Conservation (phyloP, 2,888 invertebrate genomes). For the Allophyes oxyacanthae region DNA sequence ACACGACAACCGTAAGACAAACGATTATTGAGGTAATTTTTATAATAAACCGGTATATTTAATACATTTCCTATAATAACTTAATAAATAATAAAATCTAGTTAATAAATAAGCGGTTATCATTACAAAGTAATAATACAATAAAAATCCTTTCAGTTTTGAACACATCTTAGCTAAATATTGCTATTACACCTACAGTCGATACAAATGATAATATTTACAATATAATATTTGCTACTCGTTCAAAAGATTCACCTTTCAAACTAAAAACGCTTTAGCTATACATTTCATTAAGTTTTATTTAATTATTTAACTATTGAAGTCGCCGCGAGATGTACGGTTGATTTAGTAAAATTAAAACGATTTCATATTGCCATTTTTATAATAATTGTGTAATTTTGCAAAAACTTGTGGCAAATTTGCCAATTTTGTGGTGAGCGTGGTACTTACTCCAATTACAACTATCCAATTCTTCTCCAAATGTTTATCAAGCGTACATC, state of each 20-base stretch:
- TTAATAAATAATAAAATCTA: slow-evolving; percentile 83
- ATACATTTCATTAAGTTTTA: slow-evolving; percentile 68
- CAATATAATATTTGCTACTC: slow-evolving; percentile 77
- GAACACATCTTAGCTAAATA: slow-evolving; percentile 88
- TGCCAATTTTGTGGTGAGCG: slow-evolving; percentile 32
- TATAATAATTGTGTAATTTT: slow-evolving; percentile 7
- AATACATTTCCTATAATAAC: slow-evolving; percentile 71
- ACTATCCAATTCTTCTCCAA: slow-evolving; percentile 1
- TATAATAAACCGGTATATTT: slow-evolving; percentile 69
- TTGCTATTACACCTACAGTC: slow-evolving; percentile 80
- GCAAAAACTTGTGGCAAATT: slow-evolving; percentile 17
- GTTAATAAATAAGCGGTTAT: slow-evolving; percentile 80
- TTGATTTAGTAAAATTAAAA: slow-evolving; percentile 6
- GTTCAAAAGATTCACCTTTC: slow-evolving; percentile 66
- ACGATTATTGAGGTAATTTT: slow-evolving; percentile 73
- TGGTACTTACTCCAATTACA: slow-evolving; percentile 16
- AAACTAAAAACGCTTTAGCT: slow-evolving; percentile 73
- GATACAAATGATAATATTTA: slow-evolving; percentile 81
- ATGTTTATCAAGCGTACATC: slow-evolving; percentile 12
- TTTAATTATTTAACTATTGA: slow-evolving; percentile 65
- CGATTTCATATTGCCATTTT: neutral
- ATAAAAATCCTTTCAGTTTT: slow-evolving; percentile 79
- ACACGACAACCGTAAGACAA: slow-evolving; percentile 66
- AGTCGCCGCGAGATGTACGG: slow-evolving; percentile 49
- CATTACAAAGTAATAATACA: slow-evolving; percentile 76